phyloP scores from a whole-genome alignment of 2,797 vertebrate species.

The Ibycter americanus region DNA sequence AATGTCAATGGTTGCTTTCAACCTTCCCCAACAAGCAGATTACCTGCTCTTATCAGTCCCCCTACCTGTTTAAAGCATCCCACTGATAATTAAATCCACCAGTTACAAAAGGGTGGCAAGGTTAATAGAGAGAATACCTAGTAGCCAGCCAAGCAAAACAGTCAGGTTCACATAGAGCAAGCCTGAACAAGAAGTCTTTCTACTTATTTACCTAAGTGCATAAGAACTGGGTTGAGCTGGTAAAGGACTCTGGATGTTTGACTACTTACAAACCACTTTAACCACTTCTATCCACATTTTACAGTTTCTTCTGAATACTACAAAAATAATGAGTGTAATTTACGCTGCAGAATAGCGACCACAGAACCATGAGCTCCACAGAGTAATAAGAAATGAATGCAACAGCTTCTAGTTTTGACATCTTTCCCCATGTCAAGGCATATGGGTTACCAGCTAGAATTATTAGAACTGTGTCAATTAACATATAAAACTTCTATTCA shows the following conservation, averaged over 20 bases:
- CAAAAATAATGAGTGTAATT: conserved; percentile 32
- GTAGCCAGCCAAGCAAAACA: conserved; percentile 91
- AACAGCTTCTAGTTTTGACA: neutral
- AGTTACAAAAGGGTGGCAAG: conserved; percentile 93
- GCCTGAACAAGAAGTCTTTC: conserved; percentile 90
- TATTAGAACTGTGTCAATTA: neutral
- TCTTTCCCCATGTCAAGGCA: neutral
- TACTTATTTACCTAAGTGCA: conserved; percentile 78
- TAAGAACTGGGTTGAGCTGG: conserved; percentile 84
- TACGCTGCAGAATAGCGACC: neutral
- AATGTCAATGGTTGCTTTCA: conserved; percentile 71
- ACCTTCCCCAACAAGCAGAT: conserved; percentile 68
- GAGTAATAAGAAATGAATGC: neutral
- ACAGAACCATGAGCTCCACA: neutral
- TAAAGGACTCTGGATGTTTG: conserved; percentile 76
- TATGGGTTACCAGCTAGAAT: neutral
- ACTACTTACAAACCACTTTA: conserved; percentile 80
- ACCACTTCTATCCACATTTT: conserved; percentile 67
- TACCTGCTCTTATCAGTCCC: conserved; percentile 77
- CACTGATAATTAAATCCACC: conserved; percentile 92
- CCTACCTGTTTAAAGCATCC: conserved; percentile 88
- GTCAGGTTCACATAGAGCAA: conserved; percentile 88
- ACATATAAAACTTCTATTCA: neutral
- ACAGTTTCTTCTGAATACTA: conserved; percentile 50
- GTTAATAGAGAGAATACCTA: conserved; percentile 97